phyloP scores from a whole-genome alignment of 2,888 invertebrate species.

The Drosophila neutralis region DNA sequence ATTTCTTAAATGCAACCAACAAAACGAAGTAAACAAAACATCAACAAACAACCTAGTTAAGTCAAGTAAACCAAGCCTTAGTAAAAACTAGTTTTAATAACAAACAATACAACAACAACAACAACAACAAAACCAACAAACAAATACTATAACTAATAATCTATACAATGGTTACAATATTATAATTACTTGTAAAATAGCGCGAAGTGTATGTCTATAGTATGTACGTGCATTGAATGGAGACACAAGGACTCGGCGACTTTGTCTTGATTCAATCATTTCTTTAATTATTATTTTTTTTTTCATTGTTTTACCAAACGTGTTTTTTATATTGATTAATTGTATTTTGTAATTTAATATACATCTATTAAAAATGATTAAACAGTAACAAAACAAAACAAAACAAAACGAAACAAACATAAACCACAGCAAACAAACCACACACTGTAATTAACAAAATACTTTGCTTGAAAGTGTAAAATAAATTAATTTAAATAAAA shows the following conservation, averaged over 20 bases:
- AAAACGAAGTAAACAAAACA: slow-evolving; percentile 49
- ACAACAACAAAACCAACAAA: slow-evolving; percentile 20
- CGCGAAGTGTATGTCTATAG: slow-evolving; percentile 47
- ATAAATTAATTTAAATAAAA: slow-evolving; percentile 78
- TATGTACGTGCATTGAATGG: slow-evolving; percentile 14
- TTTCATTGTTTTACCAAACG: slow-evolving; percentile 49
- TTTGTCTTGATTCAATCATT: slow-evolving; percentile 47
- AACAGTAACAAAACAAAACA: slow-evolving; percentile 45
- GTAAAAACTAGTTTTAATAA: slow-evolving; percentile 75
- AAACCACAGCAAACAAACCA: slow-evolving; percentile 48
- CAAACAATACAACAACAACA: slow-evolving; percentile 23
- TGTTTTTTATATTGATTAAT: slow-evolving; percentile 50
- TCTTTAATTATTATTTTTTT: slow-evolving; percentile 45
- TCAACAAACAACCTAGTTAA: slow-evolving; percentile 58
- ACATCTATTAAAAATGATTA: slow-evolving; percentile 40
- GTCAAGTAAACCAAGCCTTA: slow-evolving; percentile 76
- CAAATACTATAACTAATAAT: slow-evolving; percentile 49
- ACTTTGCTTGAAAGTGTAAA: slow-evolving; percentile 74
- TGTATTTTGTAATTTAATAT: slow-evolving; percentile 54
- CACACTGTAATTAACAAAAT: slow-evolving; percentile 73
- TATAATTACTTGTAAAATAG: slow-evolving; percentile 68
- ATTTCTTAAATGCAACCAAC: slow-evolving; percentile 59
- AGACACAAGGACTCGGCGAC: slow-evolving; percentile 5
- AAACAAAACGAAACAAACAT: slow-evolving; percentile 47
- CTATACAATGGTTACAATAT: slow-evolving; percentile 58